Percentiles rank a stretch among this genome's conserved stretches.
Evolutionary conservation across 2,113 vertebrate genomes (phyloP).

Genomic region (Castor canadensis): DNA sequence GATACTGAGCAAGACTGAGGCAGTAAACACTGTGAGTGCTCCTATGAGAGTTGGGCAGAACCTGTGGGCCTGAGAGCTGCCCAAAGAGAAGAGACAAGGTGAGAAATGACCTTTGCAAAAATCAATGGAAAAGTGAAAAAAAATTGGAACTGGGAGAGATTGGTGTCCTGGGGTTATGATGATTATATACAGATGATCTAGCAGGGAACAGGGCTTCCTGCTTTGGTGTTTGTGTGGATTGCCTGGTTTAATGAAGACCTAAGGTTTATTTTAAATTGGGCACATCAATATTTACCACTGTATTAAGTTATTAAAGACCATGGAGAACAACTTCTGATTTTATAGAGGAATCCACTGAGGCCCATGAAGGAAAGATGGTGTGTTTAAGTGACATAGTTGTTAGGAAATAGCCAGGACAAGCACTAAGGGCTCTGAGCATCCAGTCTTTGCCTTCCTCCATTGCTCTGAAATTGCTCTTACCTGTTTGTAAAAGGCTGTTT

Average conservation of each 20-base stretch:
- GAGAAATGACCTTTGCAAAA: not conserved
- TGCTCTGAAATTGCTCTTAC: not conserved
- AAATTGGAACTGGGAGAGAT: not conserved
- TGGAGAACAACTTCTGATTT: slow-evolving; percentile 9
- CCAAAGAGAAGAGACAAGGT: not conserved
- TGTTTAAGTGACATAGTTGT: not conserved
- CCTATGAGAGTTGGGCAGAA: not conserved
- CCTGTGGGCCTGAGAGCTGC: not conserved
- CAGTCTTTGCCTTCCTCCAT: not conserved
- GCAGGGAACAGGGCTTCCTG: not conserved
- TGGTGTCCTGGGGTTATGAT: not conserved
- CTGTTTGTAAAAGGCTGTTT: slow-evolving; percentile 29
- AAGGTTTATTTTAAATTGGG: not conserved
- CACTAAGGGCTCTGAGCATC: not conserved
- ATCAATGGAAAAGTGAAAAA: not conserved
- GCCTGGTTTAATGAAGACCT: not conserved
- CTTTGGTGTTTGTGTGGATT: not conserved
- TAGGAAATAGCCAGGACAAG: not conserved
- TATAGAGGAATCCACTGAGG: not conserved
- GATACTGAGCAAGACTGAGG: not conserved
- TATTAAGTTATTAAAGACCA: not conserved
- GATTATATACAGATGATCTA: not conserved
- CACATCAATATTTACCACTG: not conserved
- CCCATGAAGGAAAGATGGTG: not conserved
- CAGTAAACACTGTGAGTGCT: not conserved